A percentile compares a stretch with the other conserved stretches of the same genome.
Conservation (phyloP, 2,888 invertebrate genomes). For the Strigamia crassipes region DNA sequence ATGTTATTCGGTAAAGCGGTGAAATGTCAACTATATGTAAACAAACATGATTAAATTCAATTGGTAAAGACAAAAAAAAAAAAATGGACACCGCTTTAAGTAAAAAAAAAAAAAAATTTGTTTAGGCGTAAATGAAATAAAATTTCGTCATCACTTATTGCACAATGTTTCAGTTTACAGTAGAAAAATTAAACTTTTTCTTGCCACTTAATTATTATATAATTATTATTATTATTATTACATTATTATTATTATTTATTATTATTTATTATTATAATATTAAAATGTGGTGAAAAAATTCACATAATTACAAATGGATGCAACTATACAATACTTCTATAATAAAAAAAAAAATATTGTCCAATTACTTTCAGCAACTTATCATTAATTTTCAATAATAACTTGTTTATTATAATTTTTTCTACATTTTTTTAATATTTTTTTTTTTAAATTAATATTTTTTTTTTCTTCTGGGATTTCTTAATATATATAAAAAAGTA, state of each 20-base stretch:
- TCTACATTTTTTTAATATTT: slow-evolving; percentile 1
- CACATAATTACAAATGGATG: slow-evolving; percentile 46
- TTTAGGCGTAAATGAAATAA: not conserved
- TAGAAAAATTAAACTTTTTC: slow-evolving; percentile 44
- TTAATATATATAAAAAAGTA: slow-evolving; percentile 45
- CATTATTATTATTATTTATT: slow-evolving; percentile 36
- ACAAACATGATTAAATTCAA: too few species aligned
- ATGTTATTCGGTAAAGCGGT: too few species aligned
- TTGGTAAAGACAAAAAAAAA: too few species aligned
- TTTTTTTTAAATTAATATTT: slow-evolving; percentile 41
- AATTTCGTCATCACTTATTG: slow-evolving; percentile 24
- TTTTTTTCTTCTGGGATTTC: slow-evolving; percentile 16
- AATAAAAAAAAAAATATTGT: slow-evolving; percentile 8
- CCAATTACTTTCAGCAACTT: slow-evolving; percentile 4
- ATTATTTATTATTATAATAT: slow-evolving; percentile 19
- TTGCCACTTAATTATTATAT: slow-evolving; percentile 37
- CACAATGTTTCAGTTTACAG: slow-evolving; percentile 37
- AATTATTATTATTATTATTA: slow-evolving; percentile 43
- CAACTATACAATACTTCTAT: slow-evolving; percentile 25
- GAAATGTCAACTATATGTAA: too few species aligned
- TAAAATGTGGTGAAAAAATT: slow-evolving; percentile 47
- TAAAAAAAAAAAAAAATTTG: not conserved
- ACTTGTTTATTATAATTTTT: slow-evolving; percentile 43
- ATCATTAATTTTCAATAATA: not conserved
- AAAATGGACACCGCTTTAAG: too few species aligned